Evolutionary conservation across 2,888 invertebrate genomes (phyloP), one percentile per base, ranked within the genome.

Genomic region (Endomychus coccineus): DNA sequence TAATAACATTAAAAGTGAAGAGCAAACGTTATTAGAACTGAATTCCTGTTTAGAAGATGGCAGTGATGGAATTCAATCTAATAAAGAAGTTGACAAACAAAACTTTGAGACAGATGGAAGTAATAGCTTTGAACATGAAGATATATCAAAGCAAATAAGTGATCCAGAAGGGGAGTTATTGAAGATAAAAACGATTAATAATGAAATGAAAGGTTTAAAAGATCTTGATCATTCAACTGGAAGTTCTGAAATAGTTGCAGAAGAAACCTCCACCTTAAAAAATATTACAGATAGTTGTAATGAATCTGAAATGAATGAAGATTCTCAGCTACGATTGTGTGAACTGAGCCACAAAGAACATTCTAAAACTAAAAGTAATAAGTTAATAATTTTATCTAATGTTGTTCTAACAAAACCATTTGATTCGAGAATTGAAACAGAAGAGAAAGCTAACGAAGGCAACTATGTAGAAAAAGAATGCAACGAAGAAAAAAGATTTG

Each of bases 301-400:
- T 3, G 6, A 37, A 30, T 27, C 16, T 23, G 34, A 39, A 16
- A 23, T 14, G 36, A 39, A 23, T 27, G 33, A 40, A 12, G 1
- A 27, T 14, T 22, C 9, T 22, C 22, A 3, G 22, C 11, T 22
- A 11, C n/a, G 11, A 22, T 2, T 22, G 5, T 10, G 11, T 22
- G n/a, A 3, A n/a, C 6, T 19, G 21, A 6, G n/a, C 6, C n/a
- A n/a, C 21, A 19, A 19, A 7, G 6, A 16, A 9, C 4, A 2
- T 27, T 11, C 25, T 34, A 12, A 24, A 3, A 33, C 36, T 36
- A 16, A 32, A 34, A 21, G 16, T 27, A 36, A 39, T 3, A 34
- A 38, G 10, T n/a, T 37, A 11, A 28, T 25, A 14, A 9, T 37
- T 3, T 19, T 31, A 21, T 31, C 31, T 4, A 17, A 37, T 27